Base-by-base conservation (phyloP, 2,113 vertebrate genomes). In the Columbina picui region DNA sequence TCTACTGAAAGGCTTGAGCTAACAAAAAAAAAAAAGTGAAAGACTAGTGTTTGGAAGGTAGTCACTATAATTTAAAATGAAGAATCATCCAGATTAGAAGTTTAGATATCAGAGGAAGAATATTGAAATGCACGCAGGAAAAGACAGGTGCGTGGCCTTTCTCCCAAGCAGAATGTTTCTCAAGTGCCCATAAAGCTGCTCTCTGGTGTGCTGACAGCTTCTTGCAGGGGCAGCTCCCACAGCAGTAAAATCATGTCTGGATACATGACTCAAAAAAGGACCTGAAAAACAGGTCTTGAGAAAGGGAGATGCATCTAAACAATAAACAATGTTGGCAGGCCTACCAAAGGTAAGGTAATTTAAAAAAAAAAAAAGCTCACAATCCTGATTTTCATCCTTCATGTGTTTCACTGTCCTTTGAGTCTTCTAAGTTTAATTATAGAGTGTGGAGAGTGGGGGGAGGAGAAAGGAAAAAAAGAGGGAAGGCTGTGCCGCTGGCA, bases 281-380 rank as follows among this genome's bases (percentile, higher is more conserved):
- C 94, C 70, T 92, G 96, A 94, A 95, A 96, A 96, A 97, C 96
- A 85, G 78, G 93, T 96, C 70, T 63, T 41, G 61, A 90, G 30
- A 79, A 86, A 94, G 57, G 8, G 36, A 91, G 87, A 65, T 86
- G 83, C 82, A 91, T 75, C 87, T 96, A 94, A 96, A 94, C 67
- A 91, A 59, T 84, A 96, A 94, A 93, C 78, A 95, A 30, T 32
- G 79, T n/a, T 96, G 92, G 85, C 87, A 95, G 60, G 60, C 41
- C 22, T 86, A 69, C 29, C 23, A 77, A 80, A 91, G 63, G 75
- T 61, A 52, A 84, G 26, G 63, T 57, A 94, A 91, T 84, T 84
- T 45, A 45, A 45, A 45, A 45, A 45, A 19, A 43, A 87, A 90
- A 91, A 80, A 82, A 7, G 10, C 49, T 87, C 30, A 34, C 57